Percentiles rank a stretch among this genome's conserved stretches.
These are phyloP conservation scores for Rhogogaster chlorosoma DNA, from an alignment of 2,888 invertebrate species.

Conservation along the genomic window DNA sequence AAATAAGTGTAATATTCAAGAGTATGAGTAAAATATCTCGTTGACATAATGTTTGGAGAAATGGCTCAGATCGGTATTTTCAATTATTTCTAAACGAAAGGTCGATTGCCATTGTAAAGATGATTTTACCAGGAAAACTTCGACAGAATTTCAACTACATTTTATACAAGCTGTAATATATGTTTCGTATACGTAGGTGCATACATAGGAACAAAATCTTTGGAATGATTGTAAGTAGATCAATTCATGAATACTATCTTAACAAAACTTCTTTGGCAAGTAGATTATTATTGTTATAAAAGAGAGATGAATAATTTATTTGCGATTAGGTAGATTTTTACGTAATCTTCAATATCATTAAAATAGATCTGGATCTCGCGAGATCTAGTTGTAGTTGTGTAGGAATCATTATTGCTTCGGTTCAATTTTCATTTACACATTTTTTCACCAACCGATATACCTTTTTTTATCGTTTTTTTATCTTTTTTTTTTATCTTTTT, in stretches of 20 bases:
- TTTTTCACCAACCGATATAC: neutral
- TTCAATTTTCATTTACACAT: neutral
- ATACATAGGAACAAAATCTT: neutral
- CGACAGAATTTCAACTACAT: neutral
- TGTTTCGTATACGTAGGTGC: neutral
- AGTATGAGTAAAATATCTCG: neutral
- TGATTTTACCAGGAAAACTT: conserved; percentile 11
- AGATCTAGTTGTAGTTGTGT: neutral
- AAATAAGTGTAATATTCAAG: neutral
- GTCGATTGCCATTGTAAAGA: neutral
- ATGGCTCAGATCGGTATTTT: neutral
- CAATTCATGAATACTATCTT: neutral
- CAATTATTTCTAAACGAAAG: neutral
- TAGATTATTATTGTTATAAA: conserved; percentile 28
- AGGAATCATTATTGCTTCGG: neutral
- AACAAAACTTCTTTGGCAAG: conserved; percentile 28
- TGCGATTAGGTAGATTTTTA: neutral
- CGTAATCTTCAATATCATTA: neutral
- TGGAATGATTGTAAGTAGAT: conserved; percentile 10
- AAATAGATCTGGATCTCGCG: neutral
- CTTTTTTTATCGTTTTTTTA: neutral
- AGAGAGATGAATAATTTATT: conserved; percentile 4
- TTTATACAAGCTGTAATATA: neutral
- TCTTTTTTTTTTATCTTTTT: neutral
- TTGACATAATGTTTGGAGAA: neutral